A percentile compares a stretch with the other conserved stretches of the same genome.
phyloP scores from a whole-genome alignment of 2,797 vertebrate genomes.

The Merluccius polli region DNA sequence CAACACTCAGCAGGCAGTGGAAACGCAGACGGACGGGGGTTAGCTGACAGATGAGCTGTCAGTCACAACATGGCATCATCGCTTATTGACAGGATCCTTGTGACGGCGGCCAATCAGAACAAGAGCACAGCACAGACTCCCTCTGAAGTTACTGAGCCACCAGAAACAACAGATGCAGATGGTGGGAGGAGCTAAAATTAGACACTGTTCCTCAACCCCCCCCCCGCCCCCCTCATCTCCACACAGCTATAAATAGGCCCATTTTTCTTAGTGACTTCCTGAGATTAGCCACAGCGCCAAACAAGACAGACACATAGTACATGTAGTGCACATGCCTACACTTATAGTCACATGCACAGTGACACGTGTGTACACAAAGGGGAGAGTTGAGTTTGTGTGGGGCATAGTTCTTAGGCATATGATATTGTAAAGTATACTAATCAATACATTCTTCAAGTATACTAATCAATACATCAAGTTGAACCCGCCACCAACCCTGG shows the following conservation, averaged over 20 bases:
- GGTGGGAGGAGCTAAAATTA: constrained; percentile 66
- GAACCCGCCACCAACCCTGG: not conserved
- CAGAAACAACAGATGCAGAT: constrained; percentile 45
- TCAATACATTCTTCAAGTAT: no score
- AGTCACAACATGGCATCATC: constrained; percentile 37
- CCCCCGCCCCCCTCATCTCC: not conserved
- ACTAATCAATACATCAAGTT: not conserved
- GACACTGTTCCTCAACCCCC: constrained; percentile 33
- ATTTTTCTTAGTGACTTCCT: constrained; percentile 1
- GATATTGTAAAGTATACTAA: no score
- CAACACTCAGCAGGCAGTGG: constrained; percentile 26
- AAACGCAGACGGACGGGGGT: constrained; percentile 25
- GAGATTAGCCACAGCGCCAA: constrained; percentile 23
- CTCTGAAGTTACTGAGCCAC: constrained; percentile 47
- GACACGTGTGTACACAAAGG: not conserved
- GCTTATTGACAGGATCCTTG: constrained; percentile 37
- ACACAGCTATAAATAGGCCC: constrained; percentile 56
- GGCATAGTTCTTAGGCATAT: no score
- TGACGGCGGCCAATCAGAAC: not conserved
- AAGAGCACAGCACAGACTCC: constrained; percentile 28
- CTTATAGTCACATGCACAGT: not conserved
- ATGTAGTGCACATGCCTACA: constrained; percentile 20
- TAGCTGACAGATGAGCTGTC: constrained; percentile 62
- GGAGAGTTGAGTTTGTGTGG: no score
- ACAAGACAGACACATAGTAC: constrained; percentile 8